phyloP scores from a whole-genome alignment of 2,797 vertebrate species.

The Lindbergichthys nudifrons region DNA sequence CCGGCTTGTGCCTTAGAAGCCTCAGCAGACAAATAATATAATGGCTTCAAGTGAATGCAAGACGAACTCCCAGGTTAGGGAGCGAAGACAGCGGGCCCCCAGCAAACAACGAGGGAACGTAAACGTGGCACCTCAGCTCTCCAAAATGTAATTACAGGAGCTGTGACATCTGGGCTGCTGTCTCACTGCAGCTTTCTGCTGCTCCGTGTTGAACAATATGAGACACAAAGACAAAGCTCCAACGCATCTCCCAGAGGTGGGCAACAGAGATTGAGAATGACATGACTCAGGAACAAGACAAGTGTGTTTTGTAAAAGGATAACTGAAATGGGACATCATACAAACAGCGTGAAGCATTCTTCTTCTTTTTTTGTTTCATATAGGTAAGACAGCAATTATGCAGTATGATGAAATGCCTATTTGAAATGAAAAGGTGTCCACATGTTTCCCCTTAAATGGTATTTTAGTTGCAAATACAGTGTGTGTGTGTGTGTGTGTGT shows the following conservation, averaged over 20 bases:
- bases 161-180: conserved; percentile 39
- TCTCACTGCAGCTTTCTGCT: conserved; percentile 15
- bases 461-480: too few relatives aligned
- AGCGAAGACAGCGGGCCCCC: conserved; percentile 5
- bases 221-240: conserved; percentile 27
- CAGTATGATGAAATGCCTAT: too few relatives aligned
- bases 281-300: background rate
- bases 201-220: conserved; percentile 21
- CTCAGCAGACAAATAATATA: conserved; percentile 43
- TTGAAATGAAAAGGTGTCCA: too few relatives aligned
- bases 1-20: conserved; percentile 26
- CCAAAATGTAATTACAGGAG: conserved; percentile 54
- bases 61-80: conserved; percentile 31
- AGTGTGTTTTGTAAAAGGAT: too few relatives aligned
- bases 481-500: too few relatives aligned
- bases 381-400: too few relatives aligned
- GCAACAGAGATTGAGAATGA: background rate
- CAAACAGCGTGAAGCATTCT: too few relatives aligned
- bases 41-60: conserved; percentile 28
- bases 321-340: too few relatives aligned
- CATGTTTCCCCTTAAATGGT: too few relatives aligned
- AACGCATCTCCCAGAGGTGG: conserved; percentile 20
- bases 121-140: conserved; percentile 35
- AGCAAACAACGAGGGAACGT: conserved; percentile 34
- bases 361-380: too few relatives aligned